A percentile compares a stretch with the other conserved stretches of the same genome.
Evolutionary conservation across 2,113 vertebrate species (phyloP).

Genomic region (Phoenicopterus ruber): DNA sequence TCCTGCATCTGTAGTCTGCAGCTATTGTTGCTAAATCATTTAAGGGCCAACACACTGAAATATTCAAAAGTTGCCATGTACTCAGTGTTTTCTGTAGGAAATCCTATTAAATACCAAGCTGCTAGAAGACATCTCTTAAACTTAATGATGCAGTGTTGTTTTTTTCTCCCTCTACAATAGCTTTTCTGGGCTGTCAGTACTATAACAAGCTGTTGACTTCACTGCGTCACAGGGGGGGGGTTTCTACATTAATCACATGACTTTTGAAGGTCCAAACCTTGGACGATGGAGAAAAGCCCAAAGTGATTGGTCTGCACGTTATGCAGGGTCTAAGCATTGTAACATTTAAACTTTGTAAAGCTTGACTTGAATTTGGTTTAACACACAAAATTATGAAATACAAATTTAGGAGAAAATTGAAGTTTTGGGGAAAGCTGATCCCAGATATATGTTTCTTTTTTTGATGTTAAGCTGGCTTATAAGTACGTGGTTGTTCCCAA

Average conservation of each 20-base stretch:
- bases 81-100: background rate
- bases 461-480: background rate
- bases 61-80: background rate
- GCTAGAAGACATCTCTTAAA: background rate
- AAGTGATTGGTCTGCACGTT: background rate
- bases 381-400: background rate
- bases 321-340: background rate
- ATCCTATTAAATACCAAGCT: background rate
- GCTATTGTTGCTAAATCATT: background rate
- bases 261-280: background rate
- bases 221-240: rapidly evolving
- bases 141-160: background rate
- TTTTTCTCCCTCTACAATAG: background rate
- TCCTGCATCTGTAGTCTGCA: background rate
- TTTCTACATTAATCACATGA: background rate
- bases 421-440: background rate
- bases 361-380: background rate
- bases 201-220: background rate
- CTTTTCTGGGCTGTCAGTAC: background rate
- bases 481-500: background rate
- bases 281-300: background rate
- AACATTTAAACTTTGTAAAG: background rate
- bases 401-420: background rate
- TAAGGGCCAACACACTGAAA: background rate
- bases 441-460: background rate